These are phyloP conservation scores for Pyrgilauda ruficollis DNA, from an alignment of 2,113 vertebrate genomes.

Conservation along the genomic window DNA sequence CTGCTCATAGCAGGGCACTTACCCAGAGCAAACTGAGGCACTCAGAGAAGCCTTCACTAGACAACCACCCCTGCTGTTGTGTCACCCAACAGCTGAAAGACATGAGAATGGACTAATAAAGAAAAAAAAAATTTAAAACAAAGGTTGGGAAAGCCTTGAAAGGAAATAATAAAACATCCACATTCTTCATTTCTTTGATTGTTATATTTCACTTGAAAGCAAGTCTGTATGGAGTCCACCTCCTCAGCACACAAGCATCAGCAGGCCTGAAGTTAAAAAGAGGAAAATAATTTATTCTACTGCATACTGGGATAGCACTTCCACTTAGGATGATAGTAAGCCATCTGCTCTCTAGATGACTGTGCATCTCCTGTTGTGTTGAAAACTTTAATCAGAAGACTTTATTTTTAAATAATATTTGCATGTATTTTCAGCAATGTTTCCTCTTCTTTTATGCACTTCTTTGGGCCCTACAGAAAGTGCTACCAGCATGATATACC, in stretches of 20 bases:
- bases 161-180: neutral
- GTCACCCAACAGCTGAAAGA: neutral
- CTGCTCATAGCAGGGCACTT: neutral
- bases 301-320: neutral
- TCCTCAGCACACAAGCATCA: neutral
- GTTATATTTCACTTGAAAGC: neutral
- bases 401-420: neutral
- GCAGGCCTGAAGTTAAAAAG: neutral
- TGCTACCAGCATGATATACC: neutral
- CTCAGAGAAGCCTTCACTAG: neutral
- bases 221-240: neutral
- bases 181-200: neutral
- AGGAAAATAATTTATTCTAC: neutral
- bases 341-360: neutral
- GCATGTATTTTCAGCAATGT: neutral
- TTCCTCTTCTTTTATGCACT: neutral
- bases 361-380: neutral
- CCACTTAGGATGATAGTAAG: neutral
- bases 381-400: neutral
- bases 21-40: neutral
- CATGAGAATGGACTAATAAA: neutral
- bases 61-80: neutral
- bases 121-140: no score
- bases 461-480: neutral
- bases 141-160: neutral